Percentiles rank a stretch among this genome's conserved stretches.
Evolutionary conservation across 1,140 invertebrate genomes (phyloP).

Genomic region (Zaprionus davidi): DNA sequence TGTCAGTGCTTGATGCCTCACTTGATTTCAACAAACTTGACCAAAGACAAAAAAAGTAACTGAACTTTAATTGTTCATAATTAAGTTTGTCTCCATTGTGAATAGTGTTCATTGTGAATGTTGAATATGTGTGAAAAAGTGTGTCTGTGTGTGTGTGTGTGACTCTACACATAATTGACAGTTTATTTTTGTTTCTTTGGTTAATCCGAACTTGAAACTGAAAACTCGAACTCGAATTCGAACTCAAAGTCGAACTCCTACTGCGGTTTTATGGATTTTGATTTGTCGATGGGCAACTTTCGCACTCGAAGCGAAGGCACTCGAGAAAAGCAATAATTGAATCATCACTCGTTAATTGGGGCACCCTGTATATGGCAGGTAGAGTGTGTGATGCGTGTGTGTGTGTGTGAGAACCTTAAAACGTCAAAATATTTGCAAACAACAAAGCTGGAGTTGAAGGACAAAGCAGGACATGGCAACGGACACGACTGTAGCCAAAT

Average conservation of each 20-base stretch:
- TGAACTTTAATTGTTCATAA: slow-evolving; percentile 81
- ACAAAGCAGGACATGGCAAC: slow-evolving; percentile 43
- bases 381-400: neutral
- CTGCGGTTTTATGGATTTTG: slow-evolving; percentile 4
- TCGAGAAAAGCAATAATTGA: slow-evolving; percentile 58
- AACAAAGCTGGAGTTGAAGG: slow-evolving; percentile 66
- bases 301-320: slow-evolving; percentile 59
- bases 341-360: slow-evolving; percentile 54
- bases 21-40: slow-evolving; percentile 16
- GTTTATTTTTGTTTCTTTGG: slow-evolving; percentile 23
- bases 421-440: slow-evolving; percentile 83
- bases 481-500: slow-evolving; percentile 8
- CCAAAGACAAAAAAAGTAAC: slow-evolving; percentile 59
- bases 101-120: slow-evolving; percentile 30
- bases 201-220: slow-evolving; percentile 38
- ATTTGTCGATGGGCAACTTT: slow-evolving; percentile 53
- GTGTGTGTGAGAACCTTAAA: slow-evolving; percentile 40
- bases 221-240: slow-evolving; percentile 21
- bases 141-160: slow-evolving; percentile 36
- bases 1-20: neutral
- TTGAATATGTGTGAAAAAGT: neutral
- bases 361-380: slow-evolving; percentile 30
- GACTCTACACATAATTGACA: slow-evolving; percentile 70
- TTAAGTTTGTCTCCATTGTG: slow-evolving; percentile 72
- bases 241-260: slow-evolving; percentile 30